Percentiles rank a stretch among this genome's conserved stretches.
Evolutionary conservation across 2,113 vertebrate species (phyloP).

Genomic region (Myotis brandtii): DNA sequence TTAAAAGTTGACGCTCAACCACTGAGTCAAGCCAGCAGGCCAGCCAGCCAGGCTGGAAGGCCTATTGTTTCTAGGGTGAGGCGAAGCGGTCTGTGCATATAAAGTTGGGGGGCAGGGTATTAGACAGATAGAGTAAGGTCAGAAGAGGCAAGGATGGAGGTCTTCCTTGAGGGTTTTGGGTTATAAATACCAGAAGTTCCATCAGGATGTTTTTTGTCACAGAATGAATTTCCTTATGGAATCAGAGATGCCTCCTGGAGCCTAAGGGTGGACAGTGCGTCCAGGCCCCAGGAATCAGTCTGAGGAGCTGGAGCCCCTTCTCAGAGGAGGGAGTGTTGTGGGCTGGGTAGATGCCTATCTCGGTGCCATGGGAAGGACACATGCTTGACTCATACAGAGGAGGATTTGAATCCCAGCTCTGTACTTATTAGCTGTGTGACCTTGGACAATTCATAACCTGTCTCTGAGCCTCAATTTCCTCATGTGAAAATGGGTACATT

Average conservation of each 20-base stretch:
- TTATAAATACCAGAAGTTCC: background rate
- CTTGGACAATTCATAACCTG: background rate
- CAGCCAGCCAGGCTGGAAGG: background rate
- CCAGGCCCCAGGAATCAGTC: background rate
- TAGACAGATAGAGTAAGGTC: background rate
- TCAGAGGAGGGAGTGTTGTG: background rate
- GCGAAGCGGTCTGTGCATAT: background rate
- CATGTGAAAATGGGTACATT: background rate
- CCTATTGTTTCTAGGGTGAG: conserved; percentile 12
- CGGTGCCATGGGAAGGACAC: background rate
- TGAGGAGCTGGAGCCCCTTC: background rate
- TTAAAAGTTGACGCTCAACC: too few relatives aligned
- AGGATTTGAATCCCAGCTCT: background rate
- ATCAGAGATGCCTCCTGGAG: background rate
- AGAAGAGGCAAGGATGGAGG: background rate
- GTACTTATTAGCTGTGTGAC: background rate
- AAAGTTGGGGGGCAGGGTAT: background rate
- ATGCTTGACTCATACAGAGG: background rate
- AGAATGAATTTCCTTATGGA: background rate
- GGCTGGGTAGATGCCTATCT: background rate
- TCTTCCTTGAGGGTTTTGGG: background rate
- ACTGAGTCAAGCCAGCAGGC: too few relatives aligned
- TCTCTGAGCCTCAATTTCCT: background rate
- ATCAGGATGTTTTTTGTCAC: background rate
- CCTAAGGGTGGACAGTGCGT: background rate